phyloP scores from a whole-genome alignment of 2,888 invertebrate genomes.

The Drosophila antonietae region DNA sequence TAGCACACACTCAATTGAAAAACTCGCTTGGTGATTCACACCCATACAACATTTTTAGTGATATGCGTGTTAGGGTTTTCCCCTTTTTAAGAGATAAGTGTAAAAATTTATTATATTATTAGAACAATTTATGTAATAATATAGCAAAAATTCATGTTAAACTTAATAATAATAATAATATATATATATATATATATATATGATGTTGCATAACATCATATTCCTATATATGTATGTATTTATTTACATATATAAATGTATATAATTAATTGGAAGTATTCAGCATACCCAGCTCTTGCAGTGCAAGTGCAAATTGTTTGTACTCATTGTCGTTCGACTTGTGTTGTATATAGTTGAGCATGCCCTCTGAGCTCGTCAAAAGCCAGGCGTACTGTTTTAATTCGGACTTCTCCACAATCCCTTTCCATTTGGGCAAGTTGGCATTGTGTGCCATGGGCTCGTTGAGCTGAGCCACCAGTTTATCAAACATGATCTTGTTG shows the following conservation, averaged over 20 bases:
- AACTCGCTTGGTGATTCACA: conserved; percentile 26
- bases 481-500: conserved; percentile 82
- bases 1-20: not conserved
- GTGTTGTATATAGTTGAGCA: conserved; percentile 85
- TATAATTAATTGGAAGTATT: conserved; percentile 20
- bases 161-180: conserved; percentile 3
- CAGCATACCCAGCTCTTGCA: conserved; percentile 56
- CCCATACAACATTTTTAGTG: not conserved
- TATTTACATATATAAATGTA: not conserved
- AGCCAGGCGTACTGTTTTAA: conserved; percentile 85
- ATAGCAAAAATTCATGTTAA: conserved; percentile 5
- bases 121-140: conserved; percentile 5
- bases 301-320: conserved; percentile 54
- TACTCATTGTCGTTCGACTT: conserved; percentile 61
- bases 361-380: conserved; percentile 86
- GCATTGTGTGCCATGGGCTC: conserved; percentile 49
- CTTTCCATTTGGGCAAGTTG: conserved; percentile 86
- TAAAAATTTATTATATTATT: conserved; percentile 39
- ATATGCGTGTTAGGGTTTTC: conserved; percentile 10
- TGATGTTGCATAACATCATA: not conserved
- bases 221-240: not conserved
- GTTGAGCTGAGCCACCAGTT: conserved; percentile 86
- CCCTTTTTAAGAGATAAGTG: conserved; percentile 22
- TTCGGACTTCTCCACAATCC: conserved; percentile 86
- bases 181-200: not conserved